Conservation (phyloP, 2,888 invertebrate genomes). For the Belgica antarctica region DNA sequence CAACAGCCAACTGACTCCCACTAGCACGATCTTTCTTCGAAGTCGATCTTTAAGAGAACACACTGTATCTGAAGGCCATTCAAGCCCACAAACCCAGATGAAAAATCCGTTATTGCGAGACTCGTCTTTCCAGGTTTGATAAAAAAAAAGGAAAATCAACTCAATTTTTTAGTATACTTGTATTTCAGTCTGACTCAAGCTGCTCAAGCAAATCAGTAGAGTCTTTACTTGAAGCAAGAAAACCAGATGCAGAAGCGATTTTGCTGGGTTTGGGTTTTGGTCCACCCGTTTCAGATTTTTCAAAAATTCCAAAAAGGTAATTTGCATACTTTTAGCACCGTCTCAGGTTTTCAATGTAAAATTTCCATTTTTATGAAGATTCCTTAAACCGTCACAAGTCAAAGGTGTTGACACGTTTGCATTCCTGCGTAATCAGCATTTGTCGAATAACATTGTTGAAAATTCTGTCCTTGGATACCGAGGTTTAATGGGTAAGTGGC, state of each 20-base stretch:
- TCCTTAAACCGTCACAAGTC: constrained; percentile 76
- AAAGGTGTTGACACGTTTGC: constrained; percentile 73
- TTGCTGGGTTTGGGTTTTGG: constrained; percentile 79
- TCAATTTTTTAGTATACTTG: constrained; percentile 46
- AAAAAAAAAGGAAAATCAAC: neutral
- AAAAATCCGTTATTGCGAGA: constrained; percentile 58
- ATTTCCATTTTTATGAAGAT: constrained; percentile 55
- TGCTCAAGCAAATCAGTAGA: constrained; percentile 81
- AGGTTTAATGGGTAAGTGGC: constrained; percentile 72
- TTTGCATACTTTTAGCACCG: neutral
- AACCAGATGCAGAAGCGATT: constrained; percentile 86
- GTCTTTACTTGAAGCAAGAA: constrained; percentile 76
- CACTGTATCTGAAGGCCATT: constrained; percentile 56
- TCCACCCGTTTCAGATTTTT: constrained; percentile 64
- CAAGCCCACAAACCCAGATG: constrained; percentile 52
- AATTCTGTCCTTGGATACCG: constrained; percentile 74
- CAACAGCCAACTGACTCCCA: constrained; percentile 21
- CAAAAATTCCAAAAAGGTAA: constrained; percentile 70
- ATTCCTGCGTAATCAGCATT: constrained; percentile 71
- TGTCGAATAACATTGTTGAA: constrained; percentile 70
- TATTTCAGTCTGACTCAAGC: constrained; percentile 57
- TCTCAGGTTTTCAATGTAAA: neutral
- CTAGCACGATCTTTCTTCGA: neutral
- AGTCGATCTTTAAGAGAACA: neutral
- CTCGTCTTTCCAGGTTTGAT: constrained; percentile 57